phyloP scores from a whole-genome alignment of 2,113 vertebrate genomes.

The Chaenogobius annularis region DNA sequence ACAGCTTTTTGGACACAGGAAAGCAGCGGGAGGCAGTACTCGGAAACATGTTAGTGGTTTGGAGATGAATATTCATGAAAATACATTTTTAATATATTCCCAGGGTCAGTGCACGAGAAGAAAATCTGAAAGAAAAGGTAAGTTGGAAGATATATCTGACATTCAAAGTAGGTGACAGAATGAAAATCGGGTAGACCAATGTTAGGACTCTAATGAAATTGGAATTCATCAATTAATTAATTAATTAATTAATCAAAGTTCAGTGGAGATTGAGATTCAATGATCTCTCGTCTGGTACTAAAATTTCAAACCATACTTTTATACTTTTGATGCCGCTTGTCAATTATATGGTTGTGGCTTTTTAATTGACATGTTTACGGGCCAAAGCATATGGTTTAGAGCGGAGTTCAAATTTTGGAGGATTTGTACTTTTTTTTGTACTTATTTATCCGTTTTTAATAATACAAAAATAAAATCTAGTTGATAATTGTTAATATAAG shows the following conservation, averaged over 20 bases:
- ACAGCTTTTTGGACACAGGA: constrained; percentile 66
- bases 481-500: too few relatives aligned
- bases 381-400: too few relatives aligned
- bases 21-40: constrained; percentile 42
- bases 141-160: constrained; percentile 16
- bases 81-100: constrained; percentile 59
- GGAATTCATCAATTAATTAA: background rate
- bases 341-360: too few relatives aligned
- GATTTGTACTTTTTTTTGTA: too few relatives aligned
- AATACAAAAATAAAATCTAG: background rate
- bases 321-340: too few relatives aligned
- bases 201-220: background rate
- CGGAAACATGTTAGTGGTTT: constrained; percentile 8
- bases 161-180: constrained; percentile 1
- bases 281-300: background rate
- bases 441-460: too few relatives aligned
- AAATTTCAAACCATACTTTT: too few relatives aligned
- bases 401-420: too few relatives aligned
- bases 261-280: background rate
- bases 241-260: background rate
- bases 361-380: too few relatives aligned
- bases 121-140: constrained; percentile 27
- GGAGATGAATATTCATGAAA: constrained; percentile 73
- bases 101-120: constrained; percentile 45
- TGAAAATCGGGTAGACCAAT: background rate